A percentile compares a stretch with the other conserved stretches of the same genome.
Evolutionary conservation across 2,113 vertebrate genomes (phyloP).

Genomic region (Bucco capensis): DNA sequence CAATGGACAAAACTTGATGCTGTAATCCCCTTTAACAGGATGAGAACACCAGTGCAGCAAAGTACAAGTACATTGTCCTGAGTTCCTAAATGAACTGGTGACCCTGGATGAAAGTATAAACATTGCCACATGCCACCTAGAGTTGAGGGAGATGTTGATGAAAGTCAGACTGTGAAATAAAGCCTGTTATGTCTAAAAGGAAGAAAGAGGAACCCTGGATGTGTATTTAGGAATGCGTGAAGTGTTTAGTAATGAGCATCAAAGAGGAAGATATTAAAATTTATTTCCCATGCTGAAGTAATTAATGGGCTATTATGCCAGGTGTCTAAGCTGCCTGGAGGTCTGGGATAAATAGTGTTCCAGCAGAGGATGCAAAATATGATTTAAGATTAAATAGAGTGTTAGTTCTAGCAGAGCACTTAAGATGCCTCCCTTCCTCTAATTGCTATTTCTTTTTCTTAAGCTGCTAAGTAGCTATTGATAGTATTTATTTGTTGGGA

Average conservation of each 20-base stretch:
- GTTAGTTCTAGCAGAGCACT: background rate
- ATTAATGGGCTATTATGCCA: slow-evolving; percentile 49
- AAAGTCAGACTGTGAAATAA: background rate
- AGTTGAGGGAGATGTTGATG: background rate
- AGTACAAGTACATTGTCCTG: background rate
- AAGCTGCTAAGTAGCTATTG: background rate
- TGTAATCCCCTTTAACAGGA: slow-evolving; percentile 16
- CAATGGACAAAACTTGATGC: slow-evolving; percentile 2
- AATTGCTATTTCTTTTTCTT: background rate
- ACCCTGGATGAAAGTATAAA: background rate
- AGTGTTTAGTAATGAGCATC: slow-evolving; percentile 7
- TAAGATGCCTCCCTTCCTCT: background rate
- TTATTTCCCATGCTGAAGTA: slow-evolving; percentile 30
- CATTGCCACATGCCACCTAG: background rate
- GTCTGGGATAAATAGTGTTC: slow-evolving; percentile 5
- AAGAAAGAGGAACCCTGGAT: background rate
- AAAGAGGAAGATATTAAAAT: slow-evolving; percentile 27
- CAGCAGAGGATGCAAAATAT: background rate
- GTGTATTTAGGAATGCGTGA: background rate
- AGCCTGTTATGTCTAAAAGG: background rate
- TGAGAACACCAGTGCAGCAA: background rate
- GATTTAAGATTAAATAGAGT: background rate
- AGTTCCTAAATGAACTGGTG: background rate
- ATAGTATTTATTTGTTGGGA: background rate
- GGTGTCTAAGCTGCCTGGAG: slow-evolving; percentile 9